Conservation (phyloP, 2,113 vertebrate species). For the Varanus komodoensis region DNA sequence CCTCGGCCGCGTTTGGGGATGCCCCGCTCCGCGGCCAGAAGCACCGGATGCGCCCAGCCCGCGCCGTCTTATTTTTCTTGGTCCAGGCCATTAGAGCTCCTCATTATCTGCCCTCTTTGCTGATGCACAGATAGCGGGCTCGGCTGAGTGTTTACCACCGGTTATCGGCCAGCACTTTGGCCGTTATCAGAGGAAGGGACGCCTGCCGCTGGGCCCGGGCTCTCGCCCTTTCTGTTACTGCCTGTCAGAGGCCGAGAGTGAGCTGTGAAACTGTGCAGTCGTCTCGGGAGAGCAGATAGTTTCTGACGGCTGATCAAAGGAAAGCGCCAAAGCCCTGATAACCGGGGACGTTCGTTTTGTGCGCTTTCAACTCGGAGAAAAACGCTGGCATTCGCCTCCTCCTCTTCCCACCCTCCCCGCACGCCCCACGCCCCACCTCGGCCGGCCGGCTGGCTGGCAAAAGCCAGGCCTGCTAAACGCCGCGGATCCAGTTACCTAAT, state of each 20-base stretch:
- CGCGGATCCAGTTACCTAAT: constrained; percentile 80
- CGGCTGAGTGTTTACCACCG: constrained; percentile 83
- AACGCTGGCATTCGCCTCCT: constrained; percentile 80
- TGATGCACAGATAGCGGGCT: constrained; percentile 79
- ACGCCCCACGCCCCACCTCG: constrained; percentile 34
- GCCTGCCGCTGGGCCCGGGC: constrained; percentile 81
- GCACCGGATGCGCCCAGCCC: not conserved
- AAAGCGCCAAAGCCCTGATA: constrained; percentile 87
- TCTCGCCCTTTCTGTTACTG: constrained; percentile 90
- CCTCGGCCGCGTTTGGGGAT: constrained; percentile 77
- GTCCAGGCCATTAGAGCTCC: constrained; percentile 71
- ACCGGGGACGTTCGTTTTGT: constrained; percentile 79
- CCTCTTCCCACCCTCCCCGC: constrained; percentile 45
- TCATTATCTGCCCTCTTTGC: constrained; percentile 85
- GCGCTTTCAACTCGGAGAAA: constrained; percentile 83
- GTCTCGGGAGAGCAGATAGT: constrained; percentile 84
- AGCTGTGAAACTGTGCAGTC: constrained; percentile 85
- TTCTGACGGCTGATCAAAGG: constrained; percentile 95
- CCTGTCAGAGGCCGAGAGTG: constrained; percentile 89
- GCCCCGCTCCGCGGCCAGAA: constrained; percentile 73
- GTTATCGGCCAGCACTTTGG: constrained; percentile 81
- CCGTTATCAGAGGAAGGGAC: constrained; percentile 85
- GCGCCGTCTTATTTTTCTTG: constrained; percentile 65
- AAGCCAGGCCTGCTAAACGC: constrained; percentile 75
- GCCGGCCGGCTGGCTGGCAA: constrained; percentile 75